Evolutionary conservation across 2,113 vertebrate genomes (phyloP), one percentile per base, ranked within the genome.

Genomic region (Paraplagusia blochii): DNA sequence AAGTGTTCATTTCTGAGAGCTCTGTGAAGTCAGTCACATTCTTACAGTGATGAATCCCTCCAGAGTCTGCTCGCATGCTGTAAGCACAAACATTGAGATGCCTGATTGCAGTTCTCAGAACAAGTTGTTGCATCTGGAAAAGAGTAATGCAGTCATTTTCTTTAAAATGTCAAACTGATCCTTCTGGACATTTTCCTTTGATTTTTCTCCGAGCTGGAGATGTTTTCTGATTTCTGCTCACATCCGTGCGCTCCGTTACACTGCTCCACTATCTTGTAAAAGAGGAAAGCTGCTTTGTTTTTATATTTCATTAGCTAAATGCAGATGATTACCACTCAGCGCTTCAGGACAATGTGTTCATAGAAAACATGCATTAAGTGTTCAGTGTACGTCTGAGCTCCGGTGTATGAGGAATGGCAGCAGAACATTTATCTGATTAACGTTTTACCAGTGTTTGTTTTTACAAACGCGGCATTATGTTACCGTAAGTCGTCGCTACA

Each of bases 111-210:
- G 34, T 39, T 61, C 72, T 79, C 60, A 64, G 63, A 79, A 60
- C 77, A 74, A 64, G 50, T 72, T 58, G 47, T 58, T 69, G 75
- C 81, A 80, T 85, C 81, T 85, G 81, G 77, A 82, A 79, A 68
- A 29, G 44, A 81, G 67, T 22, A 66, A 38, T 40, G 35, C 62
- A 58, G 55, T 64, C 34, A 67, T 79, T 80, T 29, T 80, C 66
- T 80, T 73, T 63, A 76, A 74, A 74, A 77, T 77, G 71, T 79
- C 69, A 59, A 59, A 47, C 60, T 75, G 69, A 83, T 83, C 58
- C 19, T 68, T 51, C 48, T 38, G 11, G 73, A 76, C 76, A 56
- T 72, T 74, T 76, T 58, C 53, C 77, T 78, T 58, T 85, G 76
- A 85, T 80, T 80, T 69, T 1, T 36, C 58, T 81, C 71, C 74